These are phyloP conservation scores for Selenia dentaria DNA, from an alignment of 2,888 invertebrate genomes.

Conservation along the genomic window DNA sequence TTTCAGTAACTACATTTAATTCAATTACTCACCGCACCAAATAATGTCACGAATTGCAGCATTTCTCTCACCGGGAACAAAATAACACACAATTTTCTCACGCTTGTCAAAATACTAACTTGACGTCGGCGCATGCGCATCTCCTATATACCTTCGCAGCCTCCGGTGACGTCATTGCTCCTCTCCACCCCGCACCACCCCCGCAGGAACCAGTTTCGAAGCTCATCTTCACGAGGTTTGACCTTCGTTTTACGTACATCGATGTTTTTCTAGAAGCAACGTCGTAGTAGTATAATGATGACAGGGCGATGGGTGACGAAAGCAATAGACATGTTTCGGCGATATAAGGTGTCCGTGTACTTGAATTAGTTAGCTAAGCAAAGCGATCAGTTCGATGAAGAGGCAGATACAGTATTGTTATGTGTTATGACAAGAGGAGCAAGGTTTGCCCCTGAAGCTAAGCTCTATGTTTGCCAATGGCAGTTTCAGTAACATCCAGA, in stretches of 20 bases:
- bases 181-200: constrained; percentile 30
- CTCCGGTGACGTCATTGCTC: constrained; percentile 70
- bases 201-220: constrained; percentile 54
- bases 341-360: constrained; percentile 1
- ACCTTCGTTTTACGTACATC: constrained; percentile 59
- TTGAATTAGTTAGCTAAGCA: constrained; percentile 12
- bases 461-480: no score
- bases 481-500: no score
- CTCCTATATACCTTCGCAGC: constrained; percentile 75
- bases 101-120: constrained; percentile 58
- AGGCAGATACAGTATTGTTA: no score
- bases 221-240: constrained; percentile 68
- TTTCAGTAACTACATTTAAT: background rate
- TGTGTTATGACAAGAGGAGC: no score
- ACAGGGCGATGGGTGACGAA: constrained; percentile 41
- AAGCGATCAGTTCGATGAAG: constrained; percentile 2
- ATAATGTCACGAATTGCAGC: constrained; percentile 63
- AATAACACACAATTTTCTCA: constrained; percentile 46
- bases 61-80: constrained; percentile 42
- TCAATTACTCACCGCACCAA: constrained; percentile 59
- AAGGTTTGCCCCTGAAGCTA: no score
- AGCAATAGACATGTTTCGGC: background rate
- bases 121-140: constrained; percentile 58
- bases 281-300: constrained; percentile 28
- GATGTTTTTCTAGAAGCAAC: constrained; percentile 34